Evolutionary conservation across 2,888 invertebrate species (phyloP).

Genomic region (Phasia obesa): DNA sequence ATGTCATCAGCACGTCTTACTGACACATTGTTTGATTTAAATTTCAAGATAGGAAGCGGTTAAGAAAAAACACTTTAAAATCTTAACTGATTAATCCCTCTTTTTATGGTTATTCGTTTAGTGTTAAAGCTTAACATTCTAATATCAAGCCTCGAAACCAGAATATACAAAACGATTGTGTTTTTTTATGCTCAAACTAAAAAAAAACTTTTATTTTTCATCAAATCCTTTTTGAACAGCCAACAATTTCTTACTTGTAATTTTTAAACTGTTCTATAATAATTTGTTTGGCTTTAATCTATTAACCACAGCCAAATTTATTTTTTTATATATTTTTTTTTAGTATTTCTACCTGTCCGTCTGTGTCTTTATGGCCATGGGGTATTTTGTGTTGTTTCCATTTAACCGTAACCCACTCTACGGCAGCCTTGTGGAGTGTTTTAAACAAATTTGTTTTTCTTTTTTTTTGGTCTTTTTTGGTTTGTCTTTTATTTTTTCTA

Average conservation of each 20-base stretch:
- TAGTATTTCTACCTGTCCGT: background rate
- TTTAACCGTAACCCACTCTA: constrained; percentile 70
- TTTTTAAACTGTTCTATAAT: constrained; percentile 1
- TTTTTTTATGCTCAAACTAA: no score
- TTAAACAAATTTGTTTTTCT: no score
- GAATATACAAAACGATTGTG: no score
- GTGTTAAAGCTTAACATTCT: no score
- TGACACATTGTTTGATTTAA: no score
- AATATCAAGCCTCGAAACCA: no score
- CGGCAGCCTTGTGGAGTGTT: constrained; percentile 63
- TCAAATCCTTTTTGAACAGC: background rate
- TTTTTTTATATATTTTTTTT: background rate
- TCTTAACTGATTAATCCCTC: no score
- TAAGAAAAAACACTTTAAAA: no score
- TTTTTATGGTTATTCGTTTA: no score
- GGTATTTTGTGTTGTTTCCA: constrained; percentile 19
- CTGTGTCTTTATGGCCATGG: constrained; percentile 38
- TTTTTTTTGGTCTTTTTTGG: constrained; percentile 27
- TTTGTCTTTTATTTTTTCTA: background rate
- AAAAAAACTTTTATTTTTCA: no score
- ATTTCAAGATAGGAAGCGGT: no score
- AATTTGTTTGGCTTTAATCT: constrained; percentile 24
- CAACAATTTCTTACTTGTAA: constrained; percentile 23
- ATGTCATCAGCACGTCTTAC: no score
- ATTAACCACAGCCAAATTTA: constrained; percentile 15